Base-by-base conservation (phyloP, 2,888 invertebrate genomes). In the Melieria picta region DNA sequence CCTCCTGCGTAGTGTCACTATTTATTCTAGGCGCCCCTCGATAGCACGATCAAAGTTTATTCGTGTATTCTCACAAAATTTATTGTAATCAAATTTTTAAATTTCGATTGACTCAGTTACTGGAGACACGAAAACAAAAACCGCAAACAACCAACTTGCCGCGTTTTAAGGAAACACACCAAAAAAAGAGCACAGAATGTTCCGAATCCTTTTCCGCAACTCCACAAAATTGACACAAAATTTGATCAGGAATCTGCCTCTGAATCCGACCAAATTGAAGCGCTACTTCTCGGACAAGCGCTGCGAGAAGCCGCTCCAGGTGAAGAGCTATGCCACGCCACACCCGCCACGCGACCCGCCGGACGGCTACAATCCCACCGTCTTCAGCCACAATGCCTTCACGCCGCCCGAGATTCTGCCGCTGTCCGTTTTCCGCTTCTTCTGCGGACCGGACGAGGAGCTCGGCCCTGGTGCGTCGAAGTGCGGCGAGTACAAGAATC, bases 301-400 rank as follows among this genome's bases (percentile, higher is more conserved):
- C 9, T 60, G 52, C 11, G 13, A 50, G 16, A 50, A 6, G 13
- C 7, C 66, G 3, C 11, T 48, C 10, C 7, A 10, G n/a, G 73
- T 5, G 45, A 76, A 78, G 5, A 75, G 65, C 0, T 76, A 75
- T 7, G 81, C 79, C 50, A 81, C 80, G 3, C 81, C 81, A 0
- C 81, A 79, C 56, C 82, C 84, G 3, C 82, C 84, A 1, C 83
- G 81, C 70, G 84, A 84, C 74, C 85, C 85, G 0, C 81, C 83
- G 0, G 80, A 82, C 11, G 73, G 80, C 42, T 84, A 85, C 64
- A 71, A 77, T 13, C 83, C 84, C 0, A 11, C n/a, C 0, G 57
- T 66, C 9, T 72, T 84, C 4, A 74, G 72, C 5, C 82, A 83
- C 57, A 56, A 75, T 0, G 79, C 76, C 0, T 75, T 85, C 4